Evolutionary conservation across 2,113 vertebrate species (phyloP).

Genomic region (Apodemus sylvaticus): DNA sequence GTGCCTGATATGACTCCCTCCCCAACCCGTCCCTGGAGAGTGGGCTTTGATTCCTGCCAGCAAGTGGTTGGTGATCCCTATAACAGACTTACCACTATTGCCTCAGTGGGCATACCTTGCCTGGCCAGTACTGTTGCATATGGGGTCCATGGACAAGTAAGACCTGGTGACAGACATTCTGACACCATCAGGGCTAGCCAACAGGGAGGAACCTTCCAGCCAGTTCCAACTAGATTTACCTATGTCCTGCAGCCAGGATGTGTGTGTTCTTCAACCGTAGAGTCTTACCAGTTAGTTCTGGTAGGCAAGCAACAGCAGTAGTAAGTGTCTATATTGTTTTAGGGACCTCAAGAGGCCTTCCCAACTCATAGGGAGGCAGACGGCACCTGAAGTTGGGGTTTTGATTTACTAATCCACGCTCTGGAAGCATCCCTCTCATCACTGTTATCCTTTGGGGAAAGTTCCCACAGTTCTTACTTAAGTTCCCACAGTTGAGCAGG

Average conservation of each 20-base stretch:
- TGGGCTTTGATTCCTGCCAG: not conserved
- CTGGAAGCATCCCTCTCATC: not conserved
- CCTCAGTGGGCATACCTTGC: not conserved
- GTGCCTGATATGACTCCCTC: not conserved
- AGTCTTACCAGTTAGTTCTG: not conserved
- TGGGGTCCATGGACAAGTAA: too few relatives aligned
- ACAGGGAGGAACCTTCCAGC: not conserved
- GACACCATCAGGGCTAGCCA: not conserved
- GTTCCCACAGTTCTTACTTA: too few relatives aligned
- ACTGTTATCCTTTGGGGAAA: constrained; percentile 7
- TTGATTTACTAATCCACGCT: not conserved
- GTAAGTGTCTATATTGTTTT: not conserved
- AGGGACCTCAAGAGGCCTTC: not conserved
- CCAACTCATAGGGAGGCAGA: not conserved
- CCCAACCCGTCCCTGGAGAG: not conserved
- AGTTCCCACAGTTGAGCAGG: not conserved
- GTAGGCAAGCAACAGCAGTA: not conserved
- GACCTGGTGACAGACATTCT: not conserved
- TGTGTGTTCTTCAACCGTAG: not conserved
- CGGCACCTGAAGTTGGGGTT: not conserved
- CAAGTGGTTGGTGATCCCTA: not conserved
- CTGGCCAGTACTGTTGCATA: not conserved
- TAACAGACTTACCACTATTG: not conserved
- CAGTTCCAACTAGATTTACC: not conserved
- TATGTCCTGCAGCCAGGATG: not conserved